A percentile compares a stretch with the other conserved stretches of the same genome.
Evolutionary conservation across 2,113 vertebrate species (phyloP).

Genomic region (Amazona guildingii): DNA sequence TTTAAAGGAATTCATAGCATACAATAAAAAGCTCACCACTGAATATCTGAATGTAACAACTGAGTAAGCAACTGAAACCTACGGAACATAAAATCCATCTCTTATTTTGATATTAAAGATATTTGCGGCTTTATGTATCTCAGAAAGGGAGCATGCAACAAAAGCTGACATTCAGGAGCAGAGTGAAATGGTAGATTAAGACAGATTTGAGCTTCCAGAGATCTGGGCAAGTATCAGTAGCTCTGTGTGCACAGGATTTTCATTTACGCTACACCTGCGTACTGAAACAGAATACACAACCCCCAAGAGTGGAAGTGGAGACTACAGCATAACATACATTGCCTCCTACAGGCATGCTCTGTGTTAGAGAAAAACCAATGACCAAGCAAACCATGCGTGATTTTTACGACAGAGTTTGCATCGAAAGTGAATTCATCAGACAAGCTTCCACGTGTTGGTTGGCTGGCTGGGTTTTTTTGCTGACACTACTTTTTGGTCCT

Average conservation of each 20-base stretch:
- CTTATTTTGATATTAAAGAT: not conserved
- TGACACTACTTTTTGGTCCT: not conserved
- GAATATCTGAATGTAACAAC: not conserved
- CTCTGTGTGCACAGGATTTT: not conserved
- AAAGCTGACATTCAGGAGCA: not conserved
- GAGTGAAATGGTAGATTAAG: not conserved
- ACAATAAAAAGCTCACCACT: not conserved
- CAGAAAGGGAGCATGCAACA: not conserved
- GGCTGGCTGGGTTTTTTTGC: not conserved
- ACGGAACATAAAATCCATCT: not conserved
- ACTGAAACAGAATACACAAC: not conserved
- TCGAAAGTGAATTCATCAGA: not conserved
- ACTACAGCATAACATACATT: not conserved
- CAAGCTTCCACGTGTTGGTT: rapidly evolving
- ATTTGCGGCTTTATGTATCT: not conserved
- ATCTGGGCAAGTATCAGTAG: not conserved
- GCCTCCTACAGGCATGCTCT: not conserved
- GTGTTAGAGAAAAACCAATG: not conserved
- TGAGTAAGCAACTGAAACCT: not conserved
- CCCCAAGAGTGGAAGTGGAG: not conserved
- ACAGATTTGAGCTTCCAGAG: not conserved
- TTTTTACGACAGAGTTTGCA: not conserved
- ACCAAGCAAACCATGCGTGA: not conserved
- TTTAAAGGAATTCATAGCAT: not conserved
- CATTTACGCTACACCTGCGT: not conserved